A percentile compares a stretch with the other conserved stretches of the same genome.
Conservation (phyloP, 2,888 invertebrate species). For the Criorhina ranunculi region DNA sequence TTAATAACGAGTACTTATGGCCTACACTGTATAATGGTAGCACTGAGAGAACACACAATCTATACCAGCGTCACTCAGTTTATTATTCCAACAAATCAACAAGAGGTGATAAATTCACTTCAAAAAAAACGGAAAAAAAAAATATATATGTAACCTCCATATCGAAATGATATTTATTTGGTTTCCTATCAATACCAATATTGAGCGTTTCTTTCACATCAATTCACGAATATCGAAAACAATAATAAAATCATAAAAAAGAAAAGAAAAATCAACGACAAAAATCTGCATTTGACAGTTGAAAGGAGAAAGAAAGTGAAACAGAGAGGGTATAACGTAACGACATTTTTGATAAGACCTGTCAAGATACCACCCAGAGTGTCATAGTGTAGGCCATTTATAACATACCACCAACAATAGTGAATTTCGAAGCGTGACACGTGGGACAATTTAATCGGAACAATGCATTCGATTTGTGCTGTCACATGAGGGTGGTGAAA, state of each 20-base stretch:
- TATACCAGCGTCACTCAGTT: constrained; percentile 20
- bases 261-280: constrained; percentile 30
- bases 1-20: constrained; percentile 11
- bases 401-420: background rate
- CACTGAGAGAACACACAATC: background rate
- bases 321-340: constrained; percentile 15
- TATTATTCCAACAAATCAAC: constrained; percentile 37
- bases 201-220: constrained; percentile 29
- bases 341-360: constrained; percentile 46
- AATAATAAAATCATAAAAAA: constrained; percentile 44
- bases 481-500: constrained; percentile 46
- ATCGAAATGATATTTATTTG: constrained; percentile 40
- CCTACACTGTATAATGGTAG: constrained; percentile 29
- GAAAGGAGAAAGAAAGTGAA: constrained; percentile 14
- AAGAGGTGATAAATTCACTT: constrained; percentile 45
- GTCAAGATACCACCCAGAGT: constrained; percentile 46
- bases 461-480: constrained; percentile 16
- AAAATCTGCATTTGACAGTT: constrained; percentile 57
- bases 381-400: constrained; percentile 52
- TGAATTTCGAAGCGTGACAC: constrained; percentile 27
- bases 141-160: too few relatives aligned
- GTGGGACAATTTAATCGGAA: constrained; percentile 43
- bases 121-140: constrained; percentile 5
- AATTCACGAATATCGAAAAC: constrained; percentile 23
- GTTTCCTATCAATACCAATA: constrained; percentile 34